Conservation (phyloP, 2,888 invertebrate species). For the Scrobipalpa atriplicella region DNA sequence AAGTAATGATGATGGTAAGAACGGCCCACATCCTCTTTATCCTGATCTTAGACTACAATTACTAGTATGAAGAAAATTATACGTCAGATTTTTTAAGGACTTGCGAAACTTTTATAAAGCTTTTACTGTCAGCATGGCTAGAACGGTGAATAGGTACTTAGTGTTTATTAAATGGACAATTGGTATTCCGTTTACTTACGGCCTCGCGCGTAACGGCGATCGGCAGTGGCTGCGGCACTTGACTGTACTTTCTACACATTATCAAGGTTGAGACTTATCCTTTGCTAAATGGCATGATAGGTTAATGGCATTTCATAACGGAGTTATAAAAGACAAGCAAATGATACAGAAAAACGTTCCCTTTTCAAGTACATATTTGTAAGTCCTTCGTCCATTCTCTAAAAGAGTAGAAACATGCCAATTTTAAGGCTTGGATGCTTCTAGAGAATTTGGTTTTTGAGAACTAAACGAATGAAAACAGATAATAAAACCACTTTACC, state of each 20-base stretch:
- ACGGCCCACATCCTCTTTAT: conserved; percentile 44
- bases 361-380: too few relatives aligned
- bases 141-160: neutral
- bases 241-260: conserved; percentile 9
- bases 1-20: conserved; percentile 56
- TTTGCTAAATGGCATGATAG: conserved; percentile 20
- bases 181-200: conserved; percentile 17
- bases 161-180: conserved; percentile 9
- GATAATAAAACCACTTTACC: too few relatives aligned
- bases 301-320: conserved; percentile 18
- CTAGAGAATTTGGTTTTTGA: too few relatives aligned
- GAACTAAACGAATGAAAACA: too few relatives aligned
- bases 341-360: neutral
- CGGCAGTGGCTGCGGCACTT: neutral
- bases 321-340: neutral
- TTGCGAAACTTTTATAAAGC: neutral
- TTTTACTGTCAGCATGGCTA: neutral
- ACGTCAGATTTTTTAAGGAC: neutral
- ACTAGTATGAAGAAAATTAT: conserved; percentile 11
- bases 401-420: too few relatives aligned
- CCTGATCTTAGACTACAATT: conserved; percentile 40
- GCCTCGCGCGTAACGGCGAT: conserved; percentile 13
- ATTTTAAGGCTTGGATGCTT: too few relatives aligned
- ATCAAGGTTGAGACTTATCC: conserved; percentile 16
- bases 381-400: too few relatives aligned